These are phyloP conservation scores for Cricetomys ansorgei DNA, from an alignment of 2,113 vertebrate species.

Conservation along the genomic window DNA sequence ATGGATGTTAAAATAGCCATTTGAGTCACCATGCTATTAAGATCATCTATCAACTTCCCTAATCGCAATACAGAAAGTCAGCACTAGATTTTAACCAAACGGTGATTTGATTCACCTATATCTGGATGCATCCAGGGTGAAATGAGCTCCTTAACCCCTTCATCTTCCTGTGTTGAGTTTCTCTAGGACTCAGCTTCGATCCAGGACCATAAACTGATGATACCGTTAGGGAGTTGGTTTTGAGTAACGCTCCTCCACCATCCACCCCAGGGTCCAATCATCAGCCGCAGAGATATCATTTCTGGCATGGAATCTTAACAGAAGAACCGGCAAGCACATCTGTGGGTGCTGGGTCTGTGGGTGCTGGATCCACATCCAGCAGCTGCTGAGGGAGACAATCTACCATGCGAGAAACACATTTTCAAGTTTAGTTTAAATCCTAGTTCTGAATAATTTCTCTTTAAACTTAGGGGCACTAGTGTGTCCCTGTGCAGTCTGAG, in stretches of 20 bases:
- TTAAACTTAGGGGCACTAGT: background rate
- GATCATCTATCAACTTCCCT: background rate
- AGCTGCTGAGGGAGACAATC: background rate
- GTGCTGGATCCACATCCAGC: background rate
- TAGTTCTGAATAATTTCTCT: background rate
- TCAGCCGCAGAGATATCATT: background rate
- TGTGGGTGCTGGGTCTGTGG: no score
- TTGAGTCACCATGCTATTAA: background rate
- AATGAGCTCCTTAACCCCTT: background rate
- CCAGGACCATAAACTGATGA: background rate
- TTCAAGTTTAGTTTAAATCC: background rate
- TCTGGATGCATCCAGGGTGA: background rate
- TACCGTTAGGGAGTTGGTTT: background rate
- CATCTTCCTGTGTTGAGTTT: accelerated
- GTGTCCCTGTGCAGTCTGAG: background rate
- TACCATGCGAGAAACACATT: background rate
- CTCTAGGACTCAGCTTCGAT: background rate
- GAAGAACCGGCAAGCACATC: background rate
- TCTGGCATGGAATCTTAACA: background rate
- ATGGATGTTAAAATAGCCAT: background rate
- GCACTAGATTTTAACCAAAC: background rate
- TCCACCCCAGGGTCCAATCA: background rate
- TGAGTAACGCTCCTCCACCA: background rate
- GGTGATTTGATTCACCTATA: background rate
- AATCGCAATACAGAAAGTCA: background rate